A percentile compares a stretch with the other conserved stretches of the same genome.
Conservation (phyloP, 2,888 invertebrate species). For the Tillus elongatus region DNA sequence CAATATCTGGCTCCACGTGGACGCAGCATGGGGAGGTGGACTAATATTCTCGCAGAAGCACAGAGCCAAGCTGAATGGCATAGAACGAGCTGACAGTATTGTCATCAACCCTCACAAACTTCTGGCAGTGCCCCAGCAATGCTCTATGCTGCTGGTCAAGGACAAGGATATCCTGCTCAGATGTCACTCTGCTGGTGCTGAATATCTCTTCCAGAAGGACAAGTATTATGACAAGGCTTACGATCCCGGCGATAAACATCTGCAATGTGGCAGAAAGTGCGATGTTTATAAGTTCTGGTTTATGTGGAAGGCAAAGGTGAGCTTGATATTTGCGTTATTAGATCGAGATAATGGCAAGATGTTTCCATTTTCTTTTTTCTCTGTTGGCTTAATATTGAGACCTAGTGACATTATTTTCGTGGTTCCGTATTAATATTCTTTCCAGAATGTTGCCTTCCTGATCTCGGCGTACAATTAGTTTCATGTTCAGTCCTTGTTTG, state of each 20-base stretch:
- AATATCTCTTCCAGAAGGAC: conserved; percentile 49
- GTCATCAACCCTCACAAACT: conserved; percentile 56
- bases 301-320: conserved; percentile 59
- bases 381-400: too few relatives aligned
- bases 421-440: too few relatives aligned
- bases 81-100: conserved; percentile 45
- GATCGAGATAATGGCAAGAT: neutral
- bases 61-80: conserved; percentile 14
- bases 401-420: too few relatives aligned
- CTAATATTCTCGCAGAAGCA: conserved; percentile 48
- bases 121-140: conserved; percentile 51
- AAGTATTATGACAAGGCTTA: conserved; percentile 47
- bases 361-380: too few relatives aligned
- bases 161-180: conserved; percentile 39
- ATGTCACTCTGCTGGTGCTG: conserved; percentile 45
- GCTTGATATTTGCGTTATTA: neutral
- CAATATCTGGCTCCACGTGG: conserved; percentile 50
- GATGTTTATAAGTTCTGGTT: conserved; percentile 65
- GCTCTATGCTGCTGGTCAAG: conserved; percentile 44
- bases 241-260: conserved; percentile 51
- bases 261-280: conserved; percentile 61
- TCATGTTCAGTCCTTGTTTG: too few relatives aligned
- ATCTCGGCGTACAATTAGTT: too few relatives aligned
- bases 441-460: too few relatives aligned
- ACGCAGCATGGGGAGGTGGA: conserved; percentile 54